Base-by-base conservation (phyloP, 2,113 vertebrate species). In the Eupsittula cactorum region DNA sequence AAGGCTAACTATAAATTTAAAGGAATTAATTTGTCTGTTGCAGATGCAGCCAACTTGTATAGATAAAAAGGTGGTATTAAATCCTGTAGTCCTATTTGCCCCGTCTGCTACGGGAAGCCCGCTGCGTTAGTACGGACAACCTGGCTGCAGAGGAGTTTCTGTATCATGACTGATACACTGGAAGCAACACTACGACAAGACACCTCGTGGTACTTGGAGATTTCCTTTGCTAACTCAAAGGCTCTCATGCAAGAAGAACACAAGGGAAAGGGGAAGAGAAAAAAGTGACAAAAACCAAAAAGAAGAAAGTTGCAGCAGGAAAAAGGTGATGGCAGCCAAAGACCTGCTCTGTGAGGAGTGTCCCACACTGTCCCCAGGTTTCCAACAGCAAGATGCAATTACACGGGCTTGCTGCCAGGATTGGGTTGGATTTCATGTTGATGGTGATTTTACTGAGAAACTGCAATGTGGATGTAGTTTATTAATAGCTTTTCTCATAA, bases 401-500 rank as follows among this genome's bases (percentile, higher is more conserved):
- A 0, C 35, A 77, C 18, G 82, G 77, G 11, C 42, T 59, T 76
- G 67, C 55, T 87, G 55, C 35, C 23, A 71, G 50, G 35, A 69
- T 65, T 69, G 86, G 42, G 33, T 0, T 79, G 57, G 29, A 75
- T 91, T 70, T 76, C 7, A 16, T 65, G 41, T 6, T 57, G 81
- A 68, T 73, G 52, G 21, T 71, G 42, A 37, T 44, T 74, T 68
- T 76, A 87, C 59, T 52, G 60, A 88, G 28, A 74, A 21, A 84
- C 29, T 89, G 77, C 89, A 88, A 93, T 19, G 7, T 27, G 31
- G 17, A 67, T 41, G n/a, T 10, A 49, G 57, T 50, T 80, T 95
- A 57, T 83, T 80, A 86, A 80, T 62, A 86, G 37, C 7, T 77
- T 83, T 86, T 73, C 46, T 88, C n/a, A 49, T 90, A 65, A 88